Evolutionary conservation across 2,888 invertebrate species (phyloP).

Genomic region (Tinea trinotella): DNA sequence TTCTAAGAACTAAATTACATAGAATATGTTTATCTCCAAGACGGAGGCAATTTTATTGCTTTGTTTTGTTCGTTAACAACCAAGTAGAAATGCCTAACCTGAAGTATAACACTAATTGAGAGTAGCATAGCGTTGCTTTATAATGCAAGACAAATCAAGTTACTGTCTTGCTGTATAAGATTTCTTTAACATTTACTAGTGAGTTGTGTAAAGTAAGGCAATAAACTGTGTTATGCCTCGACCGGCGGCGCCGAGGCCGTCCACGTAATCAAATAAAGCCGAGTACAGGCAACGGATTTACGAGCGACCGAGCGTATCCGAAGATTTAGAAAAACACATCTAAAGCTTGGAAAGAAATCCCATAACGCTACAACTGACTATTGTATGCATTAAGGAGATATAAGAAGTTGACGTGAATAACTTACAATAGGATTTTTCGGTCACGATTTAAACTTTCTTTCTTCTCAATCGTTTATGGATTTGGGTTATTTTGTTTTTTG

Average conservation of each 20-base stretch:
- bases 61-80: background rate
- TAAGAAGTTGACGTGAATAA: background rate
- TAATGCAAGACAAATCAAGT: conserved; percentile 4
- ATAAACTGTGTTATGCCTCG: conserved; percentile 45
- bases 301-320: conserved; percentile 37
- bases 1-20: background rate
- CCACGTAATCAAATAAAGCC: conserved; percentile 50
- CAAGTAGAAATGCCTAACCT: background rate
- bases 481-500: no score
- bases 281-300: conserved; percentile 44
- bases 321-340: conserved; percentile 17
- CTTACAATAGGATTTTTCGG: background rate
- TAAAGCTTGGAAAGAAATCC: conserved; percentile 13
- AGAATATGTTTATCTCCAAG: background rate
- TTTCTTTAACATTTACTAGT: conserved; percentile 9
- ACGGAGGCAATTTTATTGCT: background rate
- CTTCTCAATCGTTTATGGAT: background rate
- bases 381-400: background rate
- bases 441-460: background rate
- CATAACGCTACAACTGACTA: conserved; percentile 15
- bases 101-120: background rate
- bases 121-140: background rate
- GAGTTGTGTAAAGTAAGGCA: conserved; percentile 38
- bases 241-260: conserved; percentile 35
- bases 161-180: background rate